Conservation (phyloP, 2,113 vertebrate genomes). For the mouse (Mus musculus) region DNA sequence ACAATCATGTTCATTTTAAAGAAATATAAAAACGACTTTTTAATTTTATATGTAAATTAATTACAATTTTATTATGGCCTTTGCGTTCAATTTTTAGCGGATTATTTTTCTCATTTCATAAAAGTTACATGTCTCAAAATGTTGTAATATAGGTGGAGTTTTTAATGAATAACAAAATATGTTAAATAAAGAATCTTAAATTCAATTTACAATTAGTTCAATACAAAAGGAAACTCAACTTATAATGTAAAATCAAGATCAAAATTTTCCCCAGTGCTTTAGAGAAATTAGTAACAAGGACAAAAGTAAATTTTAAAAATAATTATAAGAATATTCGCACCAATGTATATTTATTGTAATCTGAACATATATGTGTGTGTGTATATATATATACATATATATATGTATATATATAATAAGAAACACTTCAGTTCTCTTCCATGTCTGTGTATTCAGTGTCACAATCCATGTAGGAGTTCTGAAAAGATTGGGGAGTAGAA, state of each 20-base stretch:
- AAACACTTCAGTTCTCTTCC: background rate
- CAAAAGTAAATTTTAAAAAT: background rate
- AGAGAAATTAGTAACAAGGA: background rate
- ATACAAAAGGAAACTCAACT: constrained; percentile 8
- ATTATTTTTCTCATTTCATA: constrained; percentile 30
- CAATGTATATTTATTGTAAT: background rate
- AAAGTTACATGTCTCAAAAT: background rate
- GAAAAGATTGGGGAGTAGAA: background rate
- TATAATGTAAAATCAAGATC: background rate
- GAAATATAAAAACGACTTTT: background rate
- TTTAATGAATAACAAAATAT: background rate
- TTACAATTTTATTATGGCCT: constrained; percentile 48
- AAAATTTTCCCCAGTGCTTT: background rate
- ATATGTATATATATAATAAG: background rate
- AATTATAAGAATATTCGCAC: background rate
- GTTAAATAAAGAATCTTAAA: background rate
- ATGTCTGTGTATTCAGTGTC: background rate
- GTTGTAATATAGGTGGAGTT: background rate
- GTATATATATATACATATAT: background rate
- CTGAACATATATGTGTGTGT: background rate
- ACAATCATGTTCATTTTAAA: background rate
- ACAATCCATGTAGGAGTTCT: background rate
- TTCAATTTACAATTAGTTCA: background rate
- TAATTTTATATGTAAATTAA: background rate
- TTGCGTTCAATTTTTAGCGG: constrained; percentile 19